These are phyloP conservation scores for Anodontia alba DNA, from an alignment of 2,888 invertebrate genomes.

Conservation along the genomic window DNA sequence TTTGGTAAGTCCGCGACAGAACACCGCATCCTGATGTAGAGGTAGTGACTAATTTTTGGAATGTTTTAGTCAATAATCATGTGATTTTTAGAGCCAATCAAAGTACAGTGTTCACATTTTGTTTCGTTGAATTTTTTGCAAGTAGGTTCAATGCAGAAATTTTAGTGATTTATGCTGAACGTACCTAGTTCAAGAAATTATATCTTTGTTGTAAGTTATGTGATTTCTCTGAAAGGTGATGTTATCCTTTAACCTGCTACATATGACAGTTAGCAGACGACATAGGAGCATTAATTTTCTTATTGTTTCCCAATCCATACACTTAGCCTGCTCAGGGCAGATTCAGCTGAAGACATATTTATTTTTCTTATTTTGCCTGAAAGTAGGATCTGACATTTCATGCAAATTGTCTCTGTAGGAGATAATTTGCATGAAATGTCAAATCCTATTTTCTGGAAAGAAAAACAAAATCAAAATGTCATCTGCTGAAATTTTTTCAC, in stretches of 20 bases:
- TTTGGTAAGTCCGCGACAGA: conserved; percentile 71
- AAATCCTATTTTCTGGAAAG: too few species aligned
- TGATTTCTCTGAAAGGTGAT: background rate
- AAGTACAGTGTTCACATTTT: conserved; percentile 16
- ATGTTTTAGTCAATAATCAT: conserved; percentile 19
- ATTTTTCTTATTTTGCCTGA: too few species aligned
- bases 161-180: background rate
- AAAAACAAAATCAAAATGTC: too few species aligned
- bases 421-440: too few species aligned
- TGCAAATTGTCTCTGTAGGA: too few species aligned
- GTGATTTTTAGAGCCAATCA: conserved; percentile 17
- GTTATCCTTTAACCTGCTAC: background rate
- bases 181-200: background rate
- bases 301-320: too few species aligned
- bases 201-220: conserved; percentile 1
- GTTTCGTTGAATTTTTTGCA: conserved; percentile 4
- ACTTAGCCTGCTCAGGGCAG: too few species aligned
- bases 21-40: conserved; percentile 38
- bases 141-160: background rate
- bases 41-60: conserved; percentile 4
- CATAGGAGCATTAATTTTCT: too few species aligned
- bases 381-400: too few species aligned
- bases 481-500: too few species aligned
- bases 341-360: too few species aligned
- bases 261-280: background rate